These are phyloP conservation scores for Enteromius anoplus DNA, from an alignment of 2,797 vertebrate species.

Conservation along the genomic window DNA sequence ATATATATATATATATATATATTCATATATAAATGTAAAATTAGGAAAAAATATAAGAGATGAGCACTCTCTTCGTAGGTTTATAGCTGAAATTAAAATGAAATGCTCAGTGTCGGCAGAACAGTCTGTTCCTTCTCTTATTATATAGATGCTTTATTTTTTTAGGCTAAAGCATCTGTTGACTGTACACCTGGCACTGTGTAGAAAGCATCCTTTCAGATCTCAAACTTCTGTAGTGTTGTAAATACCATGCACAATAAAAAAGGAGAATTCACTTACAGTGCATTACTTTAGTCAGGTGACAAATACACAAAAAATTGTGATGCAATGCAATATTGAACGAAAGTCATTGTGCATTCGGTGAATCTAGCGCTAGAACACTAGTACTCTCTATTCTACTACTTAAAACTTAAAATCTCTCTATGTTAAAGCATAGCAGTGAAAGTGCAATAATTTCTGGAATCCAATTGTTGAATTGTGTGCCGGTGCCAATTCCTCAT, in stretches of 20 bases:
- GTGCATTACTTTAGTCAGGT: neutral
- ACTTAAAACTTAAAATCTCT: no score
- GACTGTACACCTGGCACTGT: neutral
- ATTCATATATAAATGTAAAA: no score
- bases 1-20: no score
- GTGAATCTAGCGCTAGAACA: neutral
- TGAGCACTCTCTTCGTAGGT: neutral
- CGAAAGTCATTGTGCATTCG: neutral
- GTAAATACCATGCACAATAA: neutral
- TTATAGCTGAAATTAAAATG: neutral
- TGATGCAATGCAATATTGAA: neutral
- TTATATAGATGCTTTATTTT: slow-evolving; percentile 1
- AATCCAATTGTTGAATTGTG: neutral
- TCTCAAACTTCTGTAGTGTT: neutral
- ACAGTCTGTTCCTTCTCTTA: neutral
- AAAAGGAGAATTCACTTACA: neutral
- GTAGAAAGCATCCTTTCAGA: neutral
- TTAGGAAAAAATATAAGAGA: neutral
- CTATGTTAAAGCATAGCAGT: no score
- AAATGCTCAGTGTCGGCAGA: neutral
- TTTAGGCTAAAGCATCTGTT: neutral
- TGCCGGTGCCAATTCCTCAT: neutral
- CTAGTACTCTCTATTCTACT: no score
- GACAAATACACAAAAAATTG: neutral
- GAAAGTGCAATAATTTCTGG: neutral